phyloP scores from a whole-genome alignment of 2,113 vertebrate genomes.

The Pogonocichla stellata region DNA sequence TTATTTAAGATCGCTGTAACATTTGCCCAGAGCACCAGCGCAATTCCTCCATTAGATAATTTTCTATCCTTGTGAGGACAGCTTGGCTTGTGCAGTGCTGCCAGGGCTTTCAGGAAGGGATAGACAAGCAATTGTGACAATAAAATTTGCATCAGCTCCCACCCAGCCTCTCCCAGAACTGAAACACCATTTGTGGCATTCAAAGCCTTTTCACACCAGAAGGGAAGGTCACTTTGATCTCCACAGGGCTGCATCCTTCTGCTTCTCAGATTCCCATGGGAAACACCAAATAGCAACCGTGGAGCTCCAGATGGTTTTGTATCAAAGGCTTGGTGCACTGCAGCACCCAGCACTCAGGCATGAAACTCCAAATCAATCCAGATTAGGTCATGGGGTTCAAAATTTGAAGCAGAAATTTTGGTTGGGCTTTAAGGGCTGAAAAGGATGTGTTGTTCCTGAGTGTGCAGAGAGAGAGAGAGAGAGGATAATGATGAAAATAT shows the following conservation, averaged over 20 bases:
- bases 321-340: not conserved
- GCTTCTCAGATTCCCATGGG: not conserved
- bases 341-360: not conserved
- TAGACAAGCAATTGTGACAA: constrained; percentile 72
- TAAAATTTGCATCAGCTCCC: constrained; percentile 72
- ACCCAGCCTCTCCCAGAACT: constrained; percentile 70
- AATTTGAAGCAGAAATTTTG: not conserved
- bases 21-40: not conserved
- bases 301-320: not conserved
- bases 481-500: not conserved
- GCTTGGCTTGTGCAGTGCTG: constrained; percentile 52
- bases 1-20: constrained; percentile 41
- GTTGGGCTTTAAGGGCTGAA: not conserved
- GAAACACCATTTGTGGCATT: constrained; percentile 36
- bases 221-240: constrained; percentile 26
- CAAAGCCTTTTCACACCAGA: constrained; percentile 41
- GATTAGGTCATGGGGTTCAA: not conserved
- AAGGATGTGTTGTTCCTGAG: not conserved
- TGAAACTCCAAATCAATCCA: not conserved
- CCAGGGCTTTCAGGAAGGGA: constrained; percentile 79
- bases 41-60: constrained; percentile 73
- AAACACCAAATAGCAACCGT: not conserved
- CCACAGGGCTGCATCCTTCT: constrained; percentile 10
- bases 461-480: not conserved
- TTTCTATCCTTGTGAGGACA: constrained; percentile 65